A percentile compares a stretch with the other conserved stretches of the same genome.
These are phyloP conservation scores for Stenopsyche tienmushanensis DNA, from an alignment of 1,140 invertebrate genomes.

Conservation along the genomic window DNA sequence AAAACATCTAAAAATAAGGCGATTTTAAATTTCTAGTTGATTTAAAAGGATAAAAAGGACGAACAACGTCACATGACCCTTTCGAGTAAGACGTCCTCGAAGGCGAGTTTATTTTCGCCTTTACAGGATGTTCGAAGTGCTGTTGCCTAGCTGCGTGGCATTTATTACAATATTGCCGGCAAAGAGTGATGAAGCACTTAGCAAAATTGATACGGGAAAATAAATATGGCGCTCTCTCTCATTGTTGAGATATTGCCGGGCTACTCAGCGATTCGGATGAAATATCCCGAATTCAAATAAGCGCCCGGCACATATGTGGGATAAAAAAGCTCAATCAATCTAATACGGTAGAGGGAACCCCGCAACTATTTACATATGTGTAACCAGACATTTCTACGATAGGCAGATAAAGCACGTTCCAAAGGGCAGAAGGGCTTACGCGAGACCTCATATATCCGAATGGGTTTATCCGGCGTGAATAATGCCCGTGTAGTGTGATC, in stretches of 20 bases:
- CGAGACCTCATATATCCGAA: no score
- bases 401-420: neutral
- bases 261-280: no score
- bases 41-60: no score
- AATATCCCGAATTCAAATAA: neutral
- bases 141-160: neutral
- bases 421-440: neutral
- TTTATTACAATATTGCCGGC: neutral
- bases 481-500: constrained; percentile 22
- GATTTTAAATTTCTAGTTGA: no score
- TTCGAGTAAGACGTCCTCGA: no score
- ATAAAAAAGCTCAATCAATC: neutral
- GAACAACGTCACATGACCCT: no score
- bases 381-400: neutral
- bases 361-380: constrained; percentile 17
- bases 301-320: no score
- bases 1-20: no score
- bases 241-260: constrained; percentile 13
- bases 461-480: constrained; percentile 24
- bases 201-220: constrained; percentile 10
- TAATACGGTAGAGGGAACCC: neutral
- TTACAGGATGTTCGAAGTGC: no score
- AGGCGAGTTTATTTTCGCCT: no score
- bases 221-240: neutral
- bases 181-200: neutral